These are phyloP conservation scores for Lathronympha strigana DNA, from an alignment of 2,888 invertebrate genomes.

Conservation along the genomic window DNA sequence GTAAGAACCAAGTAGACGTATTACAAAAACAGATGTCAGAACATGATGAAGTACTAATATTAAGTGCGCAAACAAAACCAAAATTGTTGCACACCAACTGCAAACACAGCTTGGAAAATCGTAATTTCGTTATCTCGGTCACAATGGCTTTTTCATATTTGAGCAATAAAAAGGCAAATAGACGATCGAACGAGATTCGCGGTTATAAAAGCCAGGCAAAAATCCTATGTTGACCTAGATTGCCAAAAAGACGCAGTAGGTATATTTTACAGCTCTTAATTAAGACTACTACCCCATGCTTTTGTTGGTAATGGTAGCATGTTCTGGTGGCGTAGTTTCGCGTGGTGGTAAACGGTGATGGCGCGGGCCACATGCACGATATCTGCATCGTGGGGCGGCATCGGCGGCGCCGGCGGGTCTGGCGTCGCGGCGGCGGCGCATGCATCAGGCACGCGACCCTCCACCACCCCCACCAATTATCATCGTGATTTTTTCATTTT, in stretches of 20 bases:
- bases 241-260: background rate
- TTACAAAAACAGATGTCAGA: background rate
- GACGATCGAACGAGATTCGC: too few relatives aligned
- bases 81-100: too few relatives aligned
- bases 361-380: conserved; percentile 73
- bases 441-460: conserved; percentile 80
- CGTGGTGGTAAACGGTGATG: conserved; percentile 61
- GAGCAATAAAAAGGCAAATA: too few relatives aligned
- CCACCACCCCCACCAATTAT: conserved; percentile 64
- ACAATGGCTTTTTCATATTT: too few relatives aligned
- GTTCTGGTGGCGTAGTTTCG: conserved; percentile 50
- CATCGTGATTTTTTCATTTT: conserved; percentile 70
- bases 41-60: background rate
- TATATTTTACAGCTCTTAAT: conserved; percentile 3
- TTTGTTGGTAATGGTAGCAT: conserved; percentile 22
- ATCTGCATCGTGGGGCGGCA: conserved; percentile 80
- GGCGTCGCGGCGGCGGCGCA: conserved; percentile 79
- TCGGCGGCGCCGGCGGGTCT: conserved; percentile 79
- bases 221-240: background rate
- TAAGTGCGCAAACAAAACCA: too few relatives aligned
- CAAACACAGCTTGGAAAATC: too few relatives aligned
- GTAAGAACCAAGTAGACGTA: too few relatives aligned
- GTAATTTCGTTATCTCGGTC: too few relatives aligned
- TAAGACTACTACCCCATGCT: conserved; percentile 5
- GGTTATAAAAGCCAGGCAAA: too few relatives aligned